A percentile compares a stretch with the other conserved stretches of the same genome.
Evolutionary conservation across 2,888 invertebrate species (phyloP).

Genomic region (Ophion slaviceki): DNA sequence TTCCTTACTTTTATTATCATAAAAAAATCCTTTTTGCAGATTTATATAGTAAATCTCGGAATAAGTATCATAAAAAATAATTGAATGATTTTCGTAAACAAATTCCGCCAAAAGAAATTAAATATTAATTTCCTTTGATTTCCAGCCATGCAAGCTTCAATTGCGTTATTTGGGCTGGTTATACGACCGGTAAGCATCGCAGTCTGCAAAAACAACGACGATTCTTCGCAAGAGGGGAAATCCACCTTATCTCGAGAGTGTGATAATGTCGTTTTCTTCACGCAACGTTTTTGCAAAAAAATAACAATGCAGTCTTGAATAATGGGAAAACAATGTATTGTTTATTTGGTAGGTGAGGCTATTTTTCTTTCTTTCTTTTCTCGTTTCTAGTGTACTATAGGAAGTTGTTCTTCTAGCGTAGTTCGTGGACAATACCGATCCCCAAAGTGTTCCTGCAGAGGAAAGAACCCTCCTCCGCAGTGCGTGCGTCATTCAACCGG

Average conservation of each 20-base stretch:
- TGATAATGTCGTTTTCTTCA: not conserved
- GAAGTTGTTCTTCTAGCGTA: slow-evolving; percentile 2
- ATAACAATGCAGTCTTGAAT: not conserved
- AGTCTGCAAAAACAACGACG: no score
- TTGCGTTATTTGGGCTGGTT: no score
- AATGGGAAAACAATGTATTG: not conserved
- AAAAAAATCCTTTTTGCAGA: no score
- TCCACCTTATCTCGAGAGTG: not conserved
- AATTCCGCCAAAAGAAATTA: no score
- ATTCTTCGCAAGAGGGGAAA: no score
- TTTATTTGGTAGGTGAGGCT: not conserved
- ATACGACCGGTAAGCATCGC: no score
- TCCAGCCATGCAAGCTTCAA: no score
- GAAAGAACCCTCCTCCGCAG: slow-evolving; percentile 45
- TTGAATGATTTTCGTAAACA: no score
- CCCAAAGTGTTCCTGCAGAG: slow-evolving; percentile 54
- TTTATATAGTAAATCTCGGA: no score
- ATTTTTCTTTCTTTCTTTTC: slow-evolving; percentile 18
- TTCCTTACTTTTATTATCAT: no score
- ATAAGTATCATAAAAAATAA: no score
- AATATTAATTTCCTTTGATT: no score
- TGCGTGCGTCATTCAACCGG: slow-evolving; percentile 79
- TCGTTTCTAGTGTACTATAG: not conserved
- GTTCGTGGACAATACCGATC: slow-evolving; percentile 17
- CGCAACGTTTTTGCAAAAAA: not conserved